A percentile compares a stretch with the other conserved stretches of the same genome.
phyloP scores from a whole-genome alignment of 1,140 invertebrate genomes.

The Sarcophaga peregrina region DNA sequence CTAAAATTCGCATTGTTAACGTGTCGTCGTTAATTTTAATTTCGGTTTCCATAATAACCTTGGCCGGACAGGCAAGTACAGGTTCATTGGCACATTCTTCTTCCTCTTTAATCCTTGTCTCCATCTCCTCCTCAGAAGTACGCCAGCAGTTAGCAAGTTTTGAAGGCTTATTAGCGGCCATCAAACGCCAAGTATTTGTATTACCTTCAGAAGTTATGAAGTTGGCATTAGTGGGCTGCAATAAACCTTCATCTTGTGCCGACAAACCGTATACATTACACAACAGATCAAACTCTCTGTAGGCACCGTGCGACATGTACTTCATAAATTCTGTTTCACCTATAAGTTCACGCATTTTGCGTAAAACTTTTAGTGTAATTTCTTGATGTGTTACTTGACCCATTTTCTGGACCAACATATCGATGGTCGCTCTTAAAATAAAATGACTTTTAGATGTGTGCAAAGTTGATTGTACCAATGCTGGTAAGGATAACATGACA shows the following conservation, averaged over 20 bases:
- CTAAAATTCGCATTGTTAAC: slow-evolving; percentile 83
- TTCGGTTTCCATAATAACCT: slow-evolving; percentile 82
- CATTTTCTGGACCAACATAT: slow-evolving; percentile 74
- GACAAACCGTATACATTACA: slow-evolving; percentile 74
- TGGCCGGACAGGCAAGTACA: slow-evolving; percentile 54
- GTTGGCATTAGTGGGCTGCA: background rate
- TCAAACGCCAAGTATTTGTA: slow-evolving; percentile 50
- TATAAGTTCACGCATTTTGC: slow-evolving; percentile 75
- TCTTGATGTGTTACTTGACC: slow-evolving; percentile 76
- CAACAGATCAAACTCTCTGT: slow-evolving; percentile 75
- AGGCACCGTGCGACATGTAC: slow-evolving; percentile 69
- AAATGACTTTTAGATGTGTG: slow-evolving; percentile 64
- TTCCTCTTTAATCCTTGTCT: slow-evolving; percentile 12
- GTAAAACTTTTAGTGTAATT: slow-evolving; percentile 74
- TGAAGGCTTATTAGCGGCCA: slow-evolving; percentile 40
- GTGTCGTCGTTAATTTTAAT: slow-evolving; percentile 82
- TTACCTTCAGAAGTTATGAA: background rate
- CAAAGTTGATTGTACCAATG: slow-evolving; percentile 70
- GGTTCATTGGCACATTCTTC: background rate
- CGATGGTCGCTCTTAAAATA: slow-evolving; percentile 68
- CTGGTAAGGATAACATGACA: slow-evolving; percentile 75
- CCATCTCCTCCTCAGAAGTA: slow-evolving; percentile 44
- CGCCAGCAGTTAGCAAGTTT: slow-evolving; percentile 39
- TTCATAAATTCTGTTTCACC: slow-evolving; percentile 74
- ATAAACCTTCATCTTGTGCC: slow-evolving; percentile 35